phyloP scores from a whole-genome alignment of 2,888 invertebrate species.

The Lypha dubia region DNA sequence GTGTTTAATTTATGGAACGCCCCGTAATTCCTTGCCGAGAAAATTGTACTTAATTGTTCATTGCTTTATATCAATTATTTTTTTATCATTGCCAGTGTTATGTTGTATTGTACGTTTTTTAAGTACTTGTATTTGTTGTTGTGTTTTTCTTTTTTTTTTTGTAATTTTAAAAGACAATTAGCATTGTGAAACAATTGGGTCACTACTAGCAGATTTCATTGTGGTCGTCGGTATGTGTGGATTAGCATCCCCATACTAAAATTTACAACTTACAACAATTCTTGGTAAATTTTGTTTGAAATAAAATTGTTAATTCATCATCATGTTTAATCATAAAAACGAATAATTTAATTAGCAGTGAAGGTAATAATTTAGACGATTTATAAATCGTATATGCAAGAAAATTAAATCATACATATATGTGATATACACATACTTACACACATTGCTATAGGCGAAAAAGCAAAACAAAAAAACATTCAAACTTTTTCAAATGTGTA shows the following conservation, averaged over 20 bases:
- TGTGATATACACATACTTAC: neutral
- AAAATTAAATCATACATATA: slow-evolving; percentile 26
- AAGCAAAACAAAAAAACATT: too few relatives aligned
- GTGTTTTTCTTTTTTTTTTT: neutral
- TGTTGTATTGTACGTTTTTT: slow-evolving; percentile 2
- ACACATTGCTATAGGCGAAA: too few relatives aligned
- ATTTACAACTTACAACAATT: slow-evolving; percentile 65
- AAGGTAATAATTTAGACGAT: slow-evolving; percentile 59
- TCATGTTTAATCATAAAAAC: slow-evolving; percentile 16
- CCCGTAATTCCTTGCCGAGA: neutral
- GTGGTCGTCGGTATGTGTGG: slow-evolving; percentile 55
- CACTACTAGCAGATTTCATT: slow-evolving; percentile 63
- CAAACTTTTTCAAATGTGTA: too few relatives aligned
- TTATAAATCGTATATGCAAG: slow-evolving; percentile 13
- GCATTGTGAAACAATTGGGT: slow-evolving; percentile 65
- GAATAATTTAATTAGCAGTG: slow-evolving; percentile 66
- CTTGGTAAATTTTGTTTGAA: slow-evolving; percentile 39
- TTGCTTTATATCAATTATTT: slow-evolving; percentile 1
- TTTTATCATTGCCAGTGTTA: slow-evolving; percentile 42
- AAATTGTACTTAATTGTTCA: neutral
- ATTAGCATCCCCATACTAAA: slow-evolving; percentile 67
- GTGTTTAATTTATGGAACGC: neutral
- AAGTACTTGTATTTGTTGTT: neutral
- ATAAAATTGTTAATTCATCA: slow-evolving; percentile 27
- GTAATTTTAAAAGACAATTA: slow-evolving; percentile 65